Evolutionary conservation across 2,888 invertebrate genomes (phyloP).

Genomic region (Lochmaea capreae): DNA sequence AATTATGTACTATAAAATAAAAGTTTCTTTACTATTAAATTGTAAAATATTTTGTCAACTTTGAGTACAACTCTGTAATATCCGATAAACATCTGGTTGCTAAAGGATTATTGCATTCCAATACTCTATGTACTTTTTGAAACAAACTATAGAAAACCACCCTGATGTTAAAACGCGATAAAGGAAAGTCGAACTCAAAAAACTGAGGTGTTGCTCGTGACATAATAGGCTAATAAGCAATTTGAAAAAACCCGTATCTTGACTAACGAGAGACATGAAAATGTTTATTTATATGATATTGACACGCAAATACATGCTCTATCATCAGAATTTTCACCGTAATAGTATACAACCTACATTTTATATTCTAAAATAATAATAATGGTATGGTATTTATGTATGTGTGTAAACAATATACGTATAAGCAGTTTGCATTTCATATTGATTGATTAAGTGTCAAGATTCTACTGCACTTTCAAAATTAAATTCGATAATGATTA

Average conservation of each 20-base stretch:
- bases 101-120: too few species aligned
- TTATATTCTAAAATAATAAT: slow-evolving; percentile 4
- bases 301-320: slow-evolving; percentile 42
- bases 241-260: slow-evolving; percentile 45
- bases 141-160: neutral
- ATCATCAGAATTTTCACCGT: slow-evolving; percentile 30
- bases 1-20: too few species aligned
- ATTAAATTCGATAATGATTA: slow-evolving; percentile 17
- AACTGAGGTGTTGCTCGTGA: slow-evolving; percentile 45
- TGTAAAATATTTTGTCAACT: too few species aligned
- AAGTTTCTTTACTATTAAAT: too few species aligned
- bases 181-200: slow-evolving; percentile 34
- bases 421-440: slow-evolving; percentile 6
- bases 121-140: too few species aligned
- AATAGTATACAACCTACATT: slow-evolving; percentile 9
- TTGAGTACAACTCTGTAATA: too few species aligned
- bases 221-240: slow-evolving; percentile 48
- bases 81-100: too few species aligned
- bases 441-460: slow-evolving; percentile 21
- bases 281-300: slow-evolving; percentile 45
- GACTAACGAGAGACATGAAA: slow-evolving; percentile 47
- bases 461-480: slow-evolving; percentile 11
- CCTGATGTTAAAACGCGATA: slow-evolving; percentile 30
- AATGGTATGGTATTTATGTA: neutral
- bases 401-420: neutral